A percentile compares a stretch with the other conserved stretches of the same genome.
phyloP scores from a whole-genome alignment of 2,113 vertebrate genomes.

The Bothrops jararaca region DNA sequence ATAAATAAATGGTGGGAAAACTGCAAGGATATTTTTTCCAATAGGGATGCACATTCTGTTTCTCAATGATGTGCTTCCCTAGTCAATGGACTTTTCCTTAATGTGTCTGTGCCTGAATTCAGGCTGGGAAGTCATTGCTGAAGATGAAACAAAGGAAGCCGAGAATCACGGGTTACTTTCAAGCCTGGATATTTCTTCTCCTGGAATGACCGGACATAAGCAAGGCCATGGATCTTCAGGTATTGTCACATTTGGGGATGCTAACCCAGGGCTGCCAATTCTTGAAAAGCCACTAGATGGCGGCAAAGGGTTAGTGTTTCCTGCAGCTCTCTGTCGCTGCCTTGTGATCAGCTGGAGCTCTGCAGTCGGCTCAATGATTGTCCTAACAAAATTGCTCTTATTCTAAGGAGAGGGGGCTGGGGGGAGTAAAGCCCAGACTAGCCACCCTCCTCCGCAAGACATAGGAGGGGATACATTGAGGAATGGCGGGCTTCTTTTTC shows the following conservation, averaged over 20 bases:
- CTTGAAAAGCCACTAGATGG: not conserved
- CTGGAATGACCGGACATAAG: conserved; percentile 78
- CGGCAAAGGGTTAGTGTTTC: not conserved
- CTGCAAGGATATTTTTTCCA: not conserved
- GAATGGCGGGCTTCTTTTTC: not conserved
- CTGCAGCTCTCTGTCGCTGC: not conserved
- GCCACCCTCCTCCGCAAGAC: not conserved
- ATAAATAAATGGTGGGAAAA: not conserved
- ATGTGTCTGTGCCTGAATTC: conserved; percentile 45
- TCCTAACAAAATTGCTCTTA: not conserved
- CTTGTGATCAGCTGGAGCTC: not conserved
- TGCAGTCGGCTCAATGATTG: not conserved
- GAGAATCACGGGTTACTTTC: conserved; percentile 81
- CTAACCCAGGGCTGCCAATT: not conserved
- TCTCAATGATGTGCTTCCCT: not conserved
- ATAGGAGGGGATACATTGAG: not conserved
- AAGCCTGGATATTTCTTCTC: conserved; percentile 77
- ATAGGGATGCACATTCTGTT: not conserved
- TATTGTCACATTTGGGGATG: conserved; percentile 44
- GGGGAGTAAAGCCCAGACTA: not conserved
- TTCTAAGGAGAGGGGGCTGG: not conserved
- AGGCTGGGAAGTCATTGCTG: conserved; percentile 92
- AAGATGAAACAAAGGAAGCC: conserved; percentile 86
- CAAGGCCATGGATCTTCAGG: conserved; percentile 78
- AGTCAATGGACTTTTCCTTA: conserved; percentile 67